Conservation (phyloP, 2,113 vertebrate species). For the Recurvirostra avosetta region DNA sequence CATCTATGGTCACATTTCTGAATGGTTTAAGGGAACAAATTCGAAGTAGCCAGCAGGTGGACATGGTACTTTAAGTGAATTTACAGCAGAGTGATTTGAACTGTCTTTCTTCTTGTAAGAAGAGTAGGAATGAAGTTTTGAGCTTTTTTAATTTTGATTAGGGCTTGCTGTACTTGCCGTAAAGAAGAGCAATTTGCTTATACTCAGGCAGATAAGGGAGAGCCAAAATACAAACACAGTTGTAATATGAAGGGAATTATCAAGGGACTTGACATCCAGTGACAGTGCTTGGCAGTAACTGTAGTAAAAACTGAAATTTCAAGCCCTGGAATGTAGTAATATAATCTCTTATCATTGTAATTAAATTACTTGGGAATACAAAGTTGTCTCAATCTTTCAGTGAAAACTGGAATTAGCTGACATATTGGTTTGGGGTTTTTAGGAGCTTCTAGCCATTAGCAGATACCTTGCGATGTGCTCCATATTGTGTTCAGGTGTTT, state of each 20-base stretch:
- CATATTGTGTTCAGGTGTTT: background rate
- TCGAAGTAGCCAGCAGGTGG: background rate
- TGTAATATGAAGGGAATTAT: background rate
- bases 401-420: background rate
- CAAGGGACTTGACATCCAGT: background rate
- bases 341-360: background rate
- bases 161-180: background rate
- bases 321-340: background rate
- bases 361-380: background rate
- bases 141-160: background rate
- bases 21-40: background rate
- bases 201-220: background rate
- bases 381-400: background rate
- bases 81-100: background rate
- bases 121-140: background rate
- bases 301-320: background rate
- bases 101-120: background rate
- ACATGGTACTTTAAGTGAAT: background rate
- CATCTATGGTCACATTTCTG: rapidly evolving
- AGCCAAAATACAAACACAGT: background rate
- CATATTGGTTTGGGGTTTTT: background rate
- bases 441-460: background rate
- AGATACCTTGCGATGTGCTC: background rate
- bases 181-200: background rate
- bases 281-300: background rate